phyloP scores from a whole-genome alignment of 1,140 invertebrate species.

The Caenorhabditis briggsae region DNA sequence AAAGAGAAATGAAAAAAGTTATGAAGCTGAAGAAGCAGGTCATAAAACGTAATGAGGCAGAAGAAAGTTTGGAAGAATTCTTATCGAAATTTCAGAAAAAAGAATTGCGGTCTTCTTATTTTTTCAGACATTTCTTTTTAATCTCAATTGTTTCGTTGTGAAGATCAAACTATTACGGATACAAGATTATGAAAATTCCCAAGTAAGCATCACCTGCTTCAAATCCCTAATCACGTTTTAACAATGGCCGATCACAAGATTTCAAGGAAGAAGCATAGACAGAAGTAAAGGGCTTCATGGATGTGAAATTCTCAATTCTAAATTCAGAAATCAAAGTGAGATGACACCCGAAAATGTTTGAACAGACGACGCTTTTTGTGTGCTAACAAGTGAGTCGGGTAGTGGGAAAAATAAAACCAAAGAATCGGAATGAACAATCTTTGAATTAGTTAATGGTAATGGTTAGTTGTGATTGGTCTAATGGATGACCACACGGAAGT shows the following conservation, averaged over 20 bases:
- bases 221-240: slow-evolving; percentile 11
- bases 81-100: neutral
- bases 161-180: neutral
- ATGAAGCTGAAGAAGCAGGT: slow-evolving; percentile 34
- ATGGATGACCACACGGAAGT: slow-evolving; percentile 47
- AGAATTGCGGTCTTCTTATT: neutral
- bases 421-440: slow-evolving; percentile 5
- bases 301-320: neutral
- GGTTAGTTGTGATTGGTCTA: neutral
- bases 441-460: neutral
- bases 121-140: neutral
- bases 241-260: neutral
- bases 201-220: neutral
- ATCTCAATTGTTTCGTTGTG: neutral
- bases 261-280: neutral
- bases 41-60: slow-evolving; percentile 40
- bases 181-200: neutral
- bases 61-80: neutral
- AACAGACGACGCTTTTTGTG: slow-evolving; percentile 37
- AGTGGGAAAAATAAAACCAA: neutral
- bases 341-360: slow-evolving; percentile 32
- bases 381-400: neutral
- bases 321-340: neutral
- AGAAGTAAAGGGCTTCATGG: neutral
- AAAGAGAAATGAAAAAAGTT: slow-evolving; percentile 12